Evolutionary conservation across 2,888 invertebrate species (phyloP), one percentile per base, ranked within the genome.

Genomic region (Torymus tubicola): DNA sequence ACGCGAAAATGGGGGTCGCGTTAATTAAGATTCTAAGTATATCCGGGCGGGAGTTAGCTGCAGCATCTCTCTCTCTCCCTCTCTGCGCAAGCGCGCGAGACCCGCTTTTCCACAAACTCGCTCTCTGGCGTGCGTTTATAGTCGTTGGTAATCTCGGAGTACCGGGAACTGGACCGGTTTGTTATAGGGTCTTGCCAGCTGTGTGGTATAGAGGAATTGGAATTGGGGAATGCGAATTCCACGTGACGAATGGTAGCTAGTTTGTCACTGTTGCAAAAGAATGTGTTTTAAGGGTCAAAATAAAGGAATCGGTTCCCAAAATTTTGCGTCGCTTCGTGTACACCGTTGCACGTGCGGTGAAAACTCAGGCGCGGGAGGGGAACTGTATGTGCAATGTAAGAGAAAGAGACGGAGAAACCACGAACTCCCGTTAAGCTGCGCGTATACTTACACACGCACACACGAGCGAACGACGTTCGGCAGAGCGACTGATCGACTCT

Each of bases 11-110:
- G 52, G 50, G 55, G 63, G 68, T 67, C 50, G 52, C 61, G 72
- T 69, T 71, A 81, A 76, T 81, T 72, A 72, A 76, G 77, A 65
- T 72, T 67, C 72, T 72, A 68, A 72, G 63, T 71, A 72, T 72
- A 71, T 70, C 70, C 74, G 73, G 21, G 55, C 58, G 69, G 57
- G 69, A 70, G 63, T 58, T 2, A 13, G 5, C 18, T 4, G 4
- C 14, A 60, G 57, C 69, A 58, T 55, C n/a, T n/a, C n/a, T n/a
- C n/a, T n/a, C n/a, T n/a, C n/a, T n/a, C n/a, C n/a, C n/a, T n/a
- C n/a, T n/a, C n/a, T n/a, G n/a, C n/a, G n/a, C n/a, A n/a, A n/a
- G n/a, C n/a, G 72, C n/a, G n/a, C 12, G 65, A 11, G 52, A 63
- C 57, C 42, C 12, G 78, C 61, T 73, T 78, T 73, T 72, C 72